Evolutionary conservation across 2,113 vertebrate species (phyloP).

Genomic region (cattle (Bos taurus)): ARS-UCD2.0 NC_037350.1:39369501-39370000

Average conservation of each 20-base stretch:
- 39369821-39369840: background rate
- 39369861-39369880: background rate
- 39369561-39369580: background rate
- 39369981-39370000: background rate
- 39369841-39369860: background rate
- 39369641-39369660: background rate
- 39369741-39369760: background rate
- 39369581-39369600: background rate
- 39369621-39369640: background rate
- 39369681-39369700: background rate
- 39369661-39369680: background rate
- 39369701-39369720: background rate
- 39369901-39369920: background rate
- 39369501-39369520: background rate
- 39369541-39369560: background rate
- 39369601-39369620: background rate
- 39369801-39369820: background rate
- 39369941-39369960: background rate
- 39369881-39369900: background rate
- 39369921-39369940: background rate
- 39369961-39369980: background rate
- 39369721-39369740: background rate
- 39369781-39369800: background rate
- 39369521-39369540: background rate
- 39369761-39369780: background rate